phyloP scores from a whole-genome alignment of 2,888 invertebrate species.

The Volucella inanis region DNA sequence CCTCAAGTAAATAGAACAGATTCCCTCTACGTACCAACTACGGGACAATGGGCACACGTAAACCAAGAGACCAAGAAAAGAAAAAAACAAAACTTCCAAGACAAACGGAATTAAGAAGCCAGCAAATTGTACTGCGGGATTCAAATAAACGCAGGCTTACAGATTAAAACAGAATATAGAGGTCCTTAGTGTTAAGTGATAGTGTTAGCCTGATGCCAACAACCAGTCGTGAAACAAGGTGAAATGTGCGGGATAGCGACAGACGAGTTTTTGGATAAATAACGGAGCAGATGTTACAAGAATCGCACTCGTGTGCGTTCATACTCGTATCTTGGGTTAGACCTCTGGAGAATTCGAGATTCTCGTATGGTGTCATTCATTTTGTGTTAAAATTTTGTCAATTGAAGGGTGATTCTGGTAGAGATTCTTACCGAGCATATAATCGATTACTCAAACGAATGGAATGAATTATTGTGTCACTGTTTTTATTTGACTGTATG shows the following conservation, averaged over 20 bases:
- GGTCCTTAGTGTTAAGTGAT: conserved; percentile 74
- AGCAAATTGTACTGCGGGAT: conserved; percentile 62
- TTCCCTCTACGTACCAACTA: conserved; percentile 53
- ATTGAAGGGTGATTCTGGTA: no score
- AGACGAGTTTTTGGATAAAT: conserved; percentile 63
- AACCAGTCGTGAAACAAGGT: conserved; percentile 30
- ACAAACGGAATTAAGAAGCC: conserved; percentile 67
- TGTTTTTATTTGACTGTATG: not conserved
- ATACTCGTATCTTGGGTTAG: conserved; percentile 20
- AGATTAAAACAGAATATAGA: conserved; percentile 56
- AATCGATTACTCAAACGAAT: no score
- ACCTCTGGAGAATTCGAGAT: conserved; percentile 3
- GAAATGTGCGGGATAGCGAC: conserved; percentile 31
- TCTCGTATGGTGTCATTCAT: conserved; percentile 8
- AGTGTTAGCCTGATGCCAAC: conserved; percentile 74
- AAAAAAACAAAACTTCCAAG: conserved; percentile 27
- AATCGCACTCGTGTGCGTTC: conserved; percentile 32
- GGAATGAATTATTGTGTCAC: not conserved
- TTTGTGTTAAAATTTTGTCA: not conserved
- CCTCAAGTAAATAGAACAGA: conserved; percentile 66
- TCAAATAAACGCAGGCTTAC: conserved; percentile 51
- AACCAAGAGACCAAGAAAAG: conserved; percentile 35
- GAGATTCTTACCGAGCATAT: no score
- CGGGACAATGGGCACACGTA: conserved; percentile 71
- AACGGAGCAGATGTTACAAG: conserved; percentile 69